Conservation (phyloP, 2,888 invertebrate species). For the Ellobium chinense region DNA sequence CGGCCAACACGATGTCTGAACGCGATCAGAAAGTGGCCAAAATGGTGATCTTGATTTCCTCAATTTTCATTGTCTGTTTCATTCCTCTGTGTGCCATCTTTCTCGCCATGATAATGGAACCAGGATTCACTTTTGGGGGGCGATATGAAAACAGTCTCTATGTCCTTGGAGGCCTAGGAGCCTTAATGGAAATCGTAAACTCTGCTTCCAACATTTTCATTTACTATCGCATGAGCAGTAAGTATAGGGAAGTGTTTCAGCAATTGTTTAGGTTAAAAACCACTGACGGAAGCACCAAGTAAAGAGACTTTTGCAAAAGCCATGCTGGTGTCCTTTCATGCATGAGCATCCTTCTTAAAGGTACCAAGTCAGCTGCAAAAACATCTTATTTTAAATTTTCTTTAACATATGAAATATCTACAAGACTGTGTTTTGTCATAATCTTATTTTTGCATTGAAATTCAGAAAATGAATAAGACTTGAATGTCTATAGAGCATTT, state of each 20-base stretch:
- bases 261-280: too few relatives aligned
- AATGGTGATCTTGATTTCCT: conserved; percentile 5
- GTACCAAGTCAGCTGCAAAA: too few relatives aligned
- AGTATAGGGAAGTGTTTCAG: not conserved
- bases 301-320: too few relatives aligned
- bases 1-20: not conserved
- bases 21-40: conserved; percentile 9
- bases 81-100: not conserved
- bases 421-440: too few relatives aligned
- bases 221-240: not conserved
- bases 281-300: too few relatives aligned
- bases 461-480: too few relatives aligned
- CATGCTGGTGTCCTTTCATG: too few relatives aligned
- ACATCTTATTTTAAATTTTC: too few relatives aligned
- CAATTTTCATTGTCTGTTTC: conserved; percentile 9
- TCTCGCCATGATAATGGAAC: not conserved
- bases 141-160: not conserved
- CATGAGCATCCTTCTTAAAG: too few relatives aligned
- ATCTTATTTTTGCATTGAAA: too few relatives aligned
- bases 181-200: not conserved
- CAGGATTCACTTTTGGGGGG: not conserved
- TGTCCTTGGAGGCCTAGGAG: not conserved
- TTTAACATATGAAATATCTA: too few relatives aligned
- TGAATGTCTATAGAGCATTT: too few relatives aligned
- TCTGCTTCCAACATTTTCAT: conserved; percentile 8